A percentile compares a stretch with the other conserved stretches of the same genome.
These are phyloP conservation scores for Cecropterus lyciades DNA, from an alignment of 1,140 invertebrate genomes.

Conservation along the genomic window DNA sequence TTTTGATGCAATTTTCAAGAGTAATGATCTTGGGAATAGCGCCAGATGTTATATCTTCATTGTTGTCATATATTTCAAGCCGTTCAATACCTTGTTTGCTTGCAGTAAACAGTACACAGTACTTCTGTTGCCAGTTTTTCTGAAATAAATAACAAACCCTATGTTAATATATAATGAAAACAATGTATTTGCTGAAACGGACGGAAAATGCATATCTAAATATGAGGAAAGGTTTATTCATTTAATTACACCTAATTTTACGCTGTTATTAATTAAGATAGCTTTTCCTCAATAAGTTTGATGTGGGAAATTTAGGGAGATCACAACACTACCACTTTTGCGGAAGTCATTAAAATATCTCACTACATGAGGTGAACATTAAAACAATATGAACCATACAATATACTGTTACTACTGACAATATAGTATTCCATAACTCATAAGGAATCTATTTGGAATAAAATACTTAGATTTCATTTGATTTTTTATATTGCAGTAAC, in stretches of 20 bases:
- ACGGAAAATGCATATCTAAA: no score
- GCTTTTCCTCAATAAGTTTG: neutral
- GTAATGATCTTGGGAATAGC: constrained; percentile 90
- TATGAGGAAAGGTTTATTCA: no score
- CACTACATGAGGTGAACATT: no score
- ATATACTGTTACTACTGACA: no score
- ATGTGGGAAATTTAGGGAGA: neutral
- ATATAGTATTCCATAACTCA: no score
- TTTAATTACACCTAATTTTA: no score
- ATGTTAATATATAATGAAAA: neutral
- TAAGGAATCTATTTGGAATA: no score
- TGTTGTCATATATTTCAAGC: constrained; percentile 92
- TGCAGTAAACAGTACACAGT: constrained; percentile 90
- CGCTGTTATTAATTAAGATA: no score
- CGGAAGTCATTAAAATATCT: no score
- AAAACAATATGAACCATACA: no score
- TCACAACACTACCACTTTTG: neutral
- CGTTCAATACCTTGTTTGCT: constrained; percentile 93
- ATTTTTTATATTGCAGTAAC: no score
- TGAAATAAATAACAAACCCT: constrained; percentile 71
- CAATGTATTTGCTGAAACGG: neutral
- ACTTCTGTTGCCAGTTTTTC: constrained; percentile 92
- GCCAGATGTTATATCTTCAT: constrained; percentile 88
- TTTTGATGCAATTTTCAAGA: constrained; percentile 94
- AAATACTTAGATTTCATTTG: no score